These are phyloP conservation scores for Sporophila hypoxantha DNA, from an alignment of 2,113 vertebrate genomes.

Conservation along the genomic window DNA sequence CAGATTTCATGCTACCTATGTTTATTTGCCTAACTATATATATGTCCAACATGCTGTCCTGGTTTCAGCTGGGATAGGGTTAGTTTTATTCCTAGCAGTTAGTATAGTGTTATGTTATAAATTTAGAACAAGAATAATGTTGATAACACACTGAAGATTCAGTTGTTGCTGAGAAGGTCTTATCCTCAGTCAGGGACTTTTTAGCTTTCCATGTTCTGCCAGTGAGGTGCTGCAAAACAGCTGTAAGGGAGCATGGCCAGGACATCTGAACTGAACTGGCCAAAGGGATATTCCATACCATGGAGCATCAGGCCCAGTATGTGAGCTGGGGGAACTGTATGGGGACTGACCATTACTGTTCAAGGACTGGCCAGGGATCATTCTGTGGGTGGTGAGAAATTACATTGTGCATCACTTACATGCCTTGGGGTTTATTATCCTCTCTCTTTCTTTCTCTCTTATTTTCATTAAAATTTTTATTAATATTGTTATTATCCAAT, in stretches of 20 bases:
- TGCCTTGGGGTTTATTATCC: neutral
- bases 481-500: neutral
- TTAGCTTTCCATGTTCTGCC: neutral
- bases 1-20: fast-evolving
- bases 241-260: neutral
- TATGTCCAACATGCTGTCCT: neutral
- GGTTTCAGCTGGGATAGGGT: neutral
- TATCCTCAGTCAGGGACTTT: neutral
- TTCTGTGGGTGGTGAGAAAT: neutral
- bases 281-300: neutral
- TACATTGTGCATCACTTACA: neutral
- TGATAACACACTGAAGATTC: neutral
- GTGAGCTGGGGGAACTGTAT: neutral
- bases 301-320: neutral
- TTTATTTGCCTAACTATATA: neutral
- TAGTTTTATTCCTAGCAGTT: neutral
- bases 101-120: neutral
- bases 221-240: neutral
- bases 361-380: neutral
- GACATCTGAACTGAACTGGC: neutral
- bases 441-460: neutral
- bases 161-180: neutral
- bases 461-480: neutral
- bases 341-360: neutral
- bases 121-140: neutral